Conservation (phyloP, 1,140 invertebrate species). For the Anastatus disparis region DNA sequence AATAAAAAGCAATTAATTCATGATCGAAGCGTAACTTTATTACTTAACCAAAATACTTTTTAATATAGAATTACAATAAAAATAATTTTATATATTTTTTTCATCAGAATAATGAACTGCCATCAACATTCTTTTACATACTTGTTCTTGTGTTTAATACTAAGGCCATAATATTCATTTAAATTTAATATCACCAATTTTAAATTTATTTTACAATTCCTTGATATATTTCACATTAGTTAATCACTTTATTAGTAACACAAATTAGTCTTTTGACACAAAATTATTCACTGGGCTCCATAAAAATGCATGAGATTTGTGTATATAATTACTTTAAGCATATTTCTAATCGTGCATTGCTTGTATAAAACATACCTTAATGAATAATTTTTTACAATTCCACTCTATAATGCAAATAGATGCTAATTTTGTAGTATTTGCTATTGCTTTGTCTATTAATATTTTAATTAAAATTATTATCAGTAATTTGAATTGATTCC, state of each 20-base stretch:
- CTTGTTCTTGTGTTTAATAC: not conserved
- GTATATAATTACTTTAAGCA: not conserved
- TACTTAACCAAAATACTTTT: not conserved
- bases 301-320: constrained; percentile 7
- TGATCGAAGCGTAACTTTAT: constrained; percentile 12
- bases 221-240: not conserved
- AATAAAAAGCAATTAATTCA: constrained; percentile 6
- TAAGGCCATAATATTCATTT: too few relatives aligned
- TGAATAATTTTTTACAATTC: constrained; percentile 11
- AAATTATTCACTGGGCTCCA: constrained; percentile 5
- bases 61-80: not conserved
- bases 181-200: not conserved
- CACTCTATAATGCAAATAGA: constrained; percentile 50
- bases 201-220: not conserved
- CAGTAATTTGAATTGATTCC: constrained; percentile 67
- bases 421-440: constrained; percentile 67
- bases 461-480: constrained; percentile 64
- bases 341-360: constrained; percentile 6
- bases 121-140: not conserved
- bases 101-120: not conserved
- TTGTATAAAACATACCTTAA: constrained; percentile 21
- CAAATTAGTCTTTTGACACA: constrained; percentile 1
- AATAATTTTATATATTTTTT: constrained; percentile 2
- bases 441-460: constrained; percentile 65
- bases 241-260: not conserved